These are phyloP conservation scores for Pemphigus obesinymphae DNA, from an alignment of 1,140 invertebrate species.

Conservation along the genomic window DNA sequence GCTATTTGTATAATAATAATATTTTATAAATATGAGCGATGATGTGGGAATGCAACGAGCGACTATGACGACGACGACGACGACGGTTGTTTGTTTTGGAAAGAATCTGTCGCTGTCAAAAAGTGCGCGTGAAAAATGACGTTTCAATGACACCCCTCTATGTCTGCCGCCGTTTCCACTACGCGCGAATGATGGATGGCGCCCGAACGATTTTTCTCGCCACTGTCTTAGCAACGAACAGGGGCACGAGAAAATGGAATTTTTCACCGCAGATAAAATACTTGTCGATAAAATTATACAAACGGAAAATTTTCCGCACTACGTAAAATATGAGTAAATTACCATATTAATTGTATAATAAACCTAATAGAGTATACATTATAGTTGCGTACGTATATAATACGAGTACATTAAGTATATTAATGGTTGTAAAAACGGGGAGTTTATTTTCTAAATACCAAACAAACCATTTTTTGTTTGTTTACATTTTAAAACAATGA, in stretches of 20 bases:
- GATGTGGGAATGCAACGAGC: slow-evolving; percentile 1
- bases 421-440: no score
- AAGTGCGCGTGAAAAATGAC: slow-evolving; percentile 25
- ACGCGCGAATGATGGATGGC: slow-evolving; percentile 7
- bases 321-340: no score
- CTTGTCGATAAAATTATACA: neutral
- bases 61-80: neutral
- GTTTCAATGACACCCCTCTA: slow-evolving; percentile 14
- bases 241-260: neutral
- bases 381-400: no score
- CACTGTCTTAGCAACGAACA: neutral
- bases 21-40: slow-evolving; percentile 36
- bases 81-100: slow-evolving; percentile 30
- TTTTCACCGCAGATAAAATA: neutral
- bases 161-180: neutral
- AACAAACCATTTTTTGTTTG: no score
- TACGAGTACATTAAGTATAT: no score
- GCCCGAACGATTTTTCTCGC: neutral
- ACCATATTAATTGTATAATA: no score
- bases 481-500: no score
- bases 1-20: slow-evolving; percentile 15
- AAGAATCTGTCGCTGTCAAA: slow-evolving; percentile 40
- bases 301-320: neutral
- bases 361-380: no score
- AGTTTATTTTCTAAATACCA: no score